Evolutionary conservation across 2,797 vertebrate genomes (phyloP).

Genomic region (Gallinago solitaria): DNA sequence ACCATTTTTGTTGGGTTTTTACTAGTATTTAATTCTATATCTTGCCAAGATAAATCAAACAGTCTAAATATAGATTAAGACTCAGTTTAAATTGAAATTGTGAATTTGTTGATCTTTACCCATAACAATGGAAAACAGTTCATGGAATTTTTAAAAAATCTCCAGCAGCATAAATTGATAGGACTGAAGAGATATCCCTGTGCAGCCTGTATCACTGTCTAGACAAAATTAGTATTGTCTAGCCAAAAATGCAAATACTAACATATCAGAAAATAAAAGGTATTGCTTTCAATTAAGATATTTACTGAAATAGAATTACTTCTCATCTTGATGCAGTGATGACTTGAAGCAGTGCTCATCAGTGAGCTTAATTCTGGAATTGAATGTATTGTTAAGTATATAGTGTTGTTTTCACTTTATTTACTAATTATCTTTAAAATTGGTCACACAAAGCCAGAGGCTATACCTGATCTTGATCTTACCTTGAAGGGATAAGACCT

Average conservation of each 20-base stretch:
- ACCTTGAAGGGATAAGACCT: not conserved
- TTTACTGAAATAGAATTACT: not conserved
- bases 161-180: not conserved
- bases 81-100: not conserved
- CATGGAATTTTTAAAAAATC: not conserved
- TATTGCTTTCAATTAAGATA: not conserved
- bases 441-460: not conserved
- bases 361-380: not conserved
- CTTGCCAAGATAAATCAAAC: not conserved
- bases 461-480: too few species aligned
- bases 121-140: not conserved
- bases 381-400: not conserved
- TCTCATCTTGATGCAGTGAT: not conserved
- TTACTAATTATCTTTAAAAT: not conserved
- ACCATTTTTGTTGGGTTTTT: rapidly evolving
- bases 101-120: not conserved
- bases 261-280: not conserved
- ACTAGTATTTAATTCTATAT: not conserved
- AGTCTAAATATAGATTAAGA: not conserved
- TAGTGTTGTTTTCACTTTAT: not conserved
- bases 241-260: not conserved
- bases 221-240: not conserved
- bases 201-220: not conserved
- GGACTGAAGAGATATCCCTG: not conserved
- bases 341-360: too few species aligned